phyloP scores from a whole-genome alignment of 2,113 vertebrate genomes.

The Emydocephalus ijimae region DNA sequence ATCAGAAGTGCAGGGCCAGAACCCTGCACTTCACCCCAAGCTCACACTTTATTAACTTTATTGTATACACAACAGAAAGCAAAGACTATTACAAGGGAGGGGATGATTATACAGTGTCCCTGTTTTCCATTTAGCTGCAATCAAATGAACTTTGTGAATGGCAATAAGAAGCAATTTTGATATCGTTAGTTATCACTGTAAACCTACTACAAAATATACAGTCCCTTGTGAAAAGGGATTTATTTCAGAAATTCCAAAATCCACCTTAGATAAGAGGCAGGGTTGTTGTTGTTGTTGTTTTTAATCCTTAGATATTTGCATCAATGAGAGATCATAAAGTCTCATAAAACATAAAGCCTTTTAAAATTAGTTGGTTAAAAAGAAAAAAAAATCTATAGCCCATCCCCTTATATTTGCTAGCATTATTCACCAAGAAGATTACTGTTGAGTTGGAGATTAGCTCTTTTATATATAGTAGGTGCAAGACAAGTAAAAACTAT shows the following conservation, averaged over 20 bases:
- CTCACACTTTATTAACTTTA: too few species aligned
- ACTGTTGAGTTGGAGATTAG: slow-evolving; percentile 37
- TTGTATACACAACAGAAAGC: too few species aligned
- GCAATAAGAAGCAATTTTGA: slow-evolving; percentile 47
- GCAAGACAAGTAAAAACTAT: slow-evolving; percentile 25
- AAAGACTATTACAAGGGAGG: slow-evolving; percentile 29
- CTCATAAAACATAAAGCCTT: slow-evolving; percentile 64
- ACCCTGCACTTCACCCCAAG: too few species aligned
- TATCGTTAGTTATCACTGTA: slow-evolving; percentile 51
- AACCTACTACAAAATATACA: slow-evolving; percentile 51
- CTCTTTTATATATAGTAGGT: slow-evolving; percentile 40
- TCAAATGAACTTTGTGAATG: slow-evolving; percentile 40
- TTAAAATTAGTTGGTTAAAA: slow-evolving; percentile 59
- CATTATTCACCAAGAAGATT: slow-evolving; percentile 50
- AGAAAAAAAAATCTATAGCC: slow-evolving; percentile 42
- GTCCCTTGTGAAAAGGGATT: slow-evolving; percentile 58
- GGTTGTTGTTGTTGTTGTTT: slow-evolving; percentile 53
- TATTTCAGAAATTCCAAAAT: slow-evolving; percentile 49
- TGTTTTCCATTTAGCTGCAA: slow-evolving; percentile 27
- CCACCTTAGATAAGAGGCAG: slow-evolving; percentile 56
- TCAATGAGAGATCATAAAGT: slow-evolving; percentile 57
- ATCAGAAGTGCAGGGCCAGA: too few species aligned
- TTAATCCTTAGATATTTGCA: slow-evolving; percentile 55
- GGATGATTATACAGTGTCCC: slow-evolving; percentile 28
- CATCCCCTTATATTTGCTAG: slow-evolving; percentile 47